These are phyloP conservation scores for Bombus turneri DNA, from an alignment of 1,140 invertebrate species.

Conservation along the genomic window DNA sequence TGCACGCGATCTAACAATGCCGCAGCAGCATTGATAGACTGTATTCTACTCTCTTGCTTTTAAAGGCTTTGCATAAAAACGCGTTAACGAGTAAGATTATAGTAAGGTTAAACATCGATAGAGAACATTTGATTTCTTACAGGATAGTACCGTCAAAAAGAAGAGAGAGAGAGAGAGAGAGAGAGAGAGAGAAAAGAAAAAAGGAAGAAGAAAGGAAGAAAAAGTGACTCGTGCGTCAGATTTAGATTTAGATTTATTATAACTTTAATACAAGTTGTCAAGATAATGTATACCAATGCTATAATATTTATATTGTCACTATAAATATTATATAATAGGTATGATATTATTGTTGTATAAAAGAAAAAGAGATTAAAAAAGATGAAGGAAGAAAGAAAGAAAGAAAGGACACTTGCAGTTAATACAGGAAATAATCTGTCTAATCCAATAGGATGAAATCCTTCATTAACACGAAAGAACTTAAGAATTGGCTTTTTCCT, in stretches of 20 bases:
- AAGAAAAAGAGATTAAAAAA: not conserved
- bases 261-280: constrained; percentile 39
- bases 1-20: not conserved
- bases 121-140: not conserved
- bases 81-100: not conserved
- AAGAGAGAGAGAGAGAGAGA: too few species aligned
- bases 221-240: not conserved
- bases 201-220: too few species aligned
- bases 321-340: constrained; percentile 42
- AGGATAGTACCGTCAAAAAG: not conserved
- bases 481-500: not conserved
- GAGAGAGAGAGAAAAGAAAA: not conserved
- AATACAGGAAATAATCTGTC: constrained; percentile 26
- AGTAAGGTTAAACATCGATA: not conserved
- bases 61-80: constrained; percentile 7
- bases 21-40: not conserved
- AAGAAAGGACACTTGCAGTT: not conserved
- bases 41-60: constrained; percentile 3
- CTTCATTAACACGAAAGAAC: not conserved
- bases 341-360: constrained; percentile 30
- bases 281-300: constrained; percentile 23
- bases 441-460: not conserved
- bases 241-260: constrained; percentile 33
- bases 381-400: not conserved
- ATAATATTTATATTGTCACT: constrained; percentile 25